These are phyloP conservation scores for Pao palembangensis DNA, from an alignment of 2,113 vertebrate species.

Conservation along the genomic window DNA sequence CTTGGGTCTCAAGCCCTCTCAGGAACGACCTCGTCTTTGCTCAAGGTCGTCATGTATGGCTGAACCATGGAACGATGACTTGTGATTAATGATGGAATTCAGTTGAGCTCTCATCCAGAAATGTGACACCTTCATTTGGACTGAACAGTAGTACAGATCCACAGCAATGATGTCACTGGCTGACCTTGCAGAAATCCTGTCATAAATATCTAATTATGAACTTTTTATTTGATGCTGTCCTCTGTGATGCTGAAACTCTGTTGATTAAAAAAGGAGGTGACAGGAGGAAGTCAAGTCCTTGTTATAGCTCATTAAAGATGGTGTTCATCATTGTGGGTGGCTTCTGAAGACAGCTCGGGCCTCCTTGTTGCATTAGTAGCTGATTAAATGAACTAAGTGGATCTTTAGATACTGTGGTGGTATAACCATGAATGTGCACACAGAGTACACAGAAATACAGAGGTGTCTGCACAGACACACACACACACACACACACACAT, in stretches of 20 bases:
- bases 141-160: too few relatives aligned
- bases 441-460: slow-evolving; percentile 28
- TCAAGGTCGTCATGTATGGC: slow-evolving; percentile 14
- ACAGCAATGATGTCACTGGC: too few relatives aligned
- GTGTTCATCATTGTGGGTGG: slow-evolving; percentile 3
- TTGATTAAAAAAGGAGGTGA: too few relatives aligned
- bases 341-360: slow-evolving; percentile 46
- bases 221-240: too few relatives aligned
- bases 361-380: slow-evolving; percentile 35
- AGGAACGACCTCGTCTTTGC: background rate
- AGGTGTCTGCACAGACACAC: slow-evolving; percentile 22
- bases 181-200: too few relatives aligned
- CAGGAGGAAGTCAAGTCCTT: too few relatives aligned
- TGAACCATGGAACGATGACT: slow-evolving; percentile 21
- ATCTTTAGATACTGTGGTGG: slow-evolving; percentile 28
- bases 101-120: too few relatives aligned
- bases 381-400: slow-evolving; percentile 57
- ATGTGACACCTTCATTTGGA: too few relatives aligned
- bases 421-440: slow-evolving; percentile 30
- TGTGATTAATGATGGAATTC: background rate
- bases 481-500: slow-evolving; percentile 15
- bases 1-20: too few relatives aligned
- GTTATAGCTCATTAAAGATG: too few relatives aligned
- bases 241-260: too few relatives aligned
- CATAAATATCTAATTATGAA: too few relatives aligned